Conservation (phyloP, 2,113 vertebrate species). For the Bostrychus sinensis region DNA sequence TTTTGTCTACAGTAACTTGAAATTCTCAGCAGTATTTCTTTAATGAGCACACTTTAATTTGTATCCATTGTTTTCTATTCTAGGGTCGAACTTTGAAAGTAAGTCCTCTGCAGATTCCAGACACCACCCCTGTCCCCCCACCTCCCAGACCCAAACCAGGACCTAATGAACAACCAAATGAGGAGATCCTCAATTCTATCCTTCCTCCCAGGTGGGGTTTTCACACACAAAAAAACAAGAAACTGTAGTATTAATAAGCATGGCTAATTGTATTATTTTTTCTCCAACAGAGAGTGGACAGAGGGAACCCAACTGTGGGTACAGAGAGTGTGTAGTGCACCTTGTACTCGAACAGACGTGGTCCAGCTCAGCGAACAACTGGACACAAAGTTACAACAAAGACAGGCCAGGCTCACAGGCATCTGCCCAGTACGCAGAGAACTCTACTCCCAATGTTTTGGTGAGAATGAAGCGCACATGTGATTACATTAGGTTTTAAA, state of each 20-base stretch:
- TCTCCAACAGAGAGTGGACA: constrained; percentile 83
- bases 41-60: too few relatives aligned
- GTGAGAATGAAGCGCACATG: constrained; percentile 64
- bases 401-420: constrained; percentile 88
- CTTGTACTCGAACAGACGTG: constrained; percentile 90
- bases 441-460: constrained; percentile 93
- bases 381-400: constrained; percentile 85
- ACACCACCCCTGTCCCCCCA: constrained; percentile 76
- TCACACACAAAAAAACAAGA: background rate
- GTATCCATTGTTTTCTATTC: too few relatives aligned
- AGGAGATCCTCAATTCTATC: constrained; percentile 88
- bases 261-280: constrained; percentile 14
- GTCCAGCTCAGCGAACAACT: constrained; percentile 87
- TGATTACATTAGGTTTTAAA: too few relatives aligned
- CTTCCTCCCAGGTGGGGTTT: constrained; percentile 87
- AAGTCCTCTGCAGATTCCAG: constrained; percentile 51
- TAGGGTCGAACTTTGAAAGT: constrained; percentile 80
- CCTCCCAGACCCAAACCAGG: constrained; percentile 78
- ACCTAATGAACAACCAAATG: constrained; percentile 77
- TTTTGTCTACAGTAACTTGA: too few relatives aligned
- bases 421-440: constrained; percentile 93
- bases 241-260: background rate
- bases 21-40: too few relatives aligned
- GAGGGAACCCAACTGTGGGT: constrained; percentile 87
- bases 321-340: constrained; percentile 89